Evolutionary conservation across 2,888 invertebrate genomes (phyloP).

Genomic region (Eilema depressum): DNA sequence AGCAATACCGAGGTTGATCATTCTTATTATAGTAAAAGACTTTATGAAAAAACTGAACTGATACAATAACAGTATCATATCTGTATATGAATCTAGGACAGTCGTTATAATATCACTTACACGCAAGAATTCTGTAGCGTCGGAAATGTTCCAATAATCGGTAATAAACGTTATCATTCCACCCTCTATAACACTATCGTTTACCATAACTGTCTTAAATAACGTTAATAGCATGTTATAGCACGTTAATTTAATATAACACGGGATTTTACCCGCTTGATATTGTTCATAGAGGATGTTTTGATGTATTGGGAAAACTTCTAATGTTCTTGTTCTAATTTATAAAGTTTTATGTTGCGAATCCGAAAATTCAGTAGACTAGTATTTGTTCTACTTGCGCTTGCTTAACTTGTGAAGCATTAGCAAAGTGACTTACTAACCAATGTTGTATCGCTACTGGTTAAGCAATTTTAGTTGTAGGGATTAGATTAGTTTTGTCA

Average conservation of each 20-base stretch:
- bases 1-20: too few relatives aligned
- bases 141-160: conserved; percentile 35
- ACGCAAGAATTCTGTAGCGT: conserved; percentile 35
- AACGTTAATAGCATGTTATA: conserved; percentile 29
- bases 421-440: neutral
- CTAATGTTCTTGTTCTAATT: neutral
- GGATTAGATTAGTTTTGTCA: neutral
- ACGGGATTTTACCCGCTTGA: conserved; percentile 33
- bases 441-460: neutral
- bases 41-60: conserved; percentile 7
- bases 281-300: conserved; percentile 5
- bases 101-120: conserved; percentile 37
- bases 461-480: neutral
- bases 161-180: conserved; percentile 43
- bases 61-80: conserved; percentile 16
- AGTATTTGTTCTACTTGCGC: neutral
- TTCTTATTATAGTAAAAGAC: too few relatives aligned
- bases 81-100: conserved; percentile 16
- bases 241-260: conserved; percentile 38
- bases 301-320: conserved; percentile 2
- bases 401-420: neutral
- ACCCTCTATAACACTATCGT: conserved; percentile 36
- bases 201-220: conserved; percentile 40
- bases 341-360: neutral
- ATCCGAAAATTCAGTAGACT: neutral